A percentile compares a stretch with the other conserved stretches of the same genome.
Evolutionary conservation across 2,113 vertebrate genomes (phyloP).

Genomic region (Hippoglossus stenolepis): DNA sequence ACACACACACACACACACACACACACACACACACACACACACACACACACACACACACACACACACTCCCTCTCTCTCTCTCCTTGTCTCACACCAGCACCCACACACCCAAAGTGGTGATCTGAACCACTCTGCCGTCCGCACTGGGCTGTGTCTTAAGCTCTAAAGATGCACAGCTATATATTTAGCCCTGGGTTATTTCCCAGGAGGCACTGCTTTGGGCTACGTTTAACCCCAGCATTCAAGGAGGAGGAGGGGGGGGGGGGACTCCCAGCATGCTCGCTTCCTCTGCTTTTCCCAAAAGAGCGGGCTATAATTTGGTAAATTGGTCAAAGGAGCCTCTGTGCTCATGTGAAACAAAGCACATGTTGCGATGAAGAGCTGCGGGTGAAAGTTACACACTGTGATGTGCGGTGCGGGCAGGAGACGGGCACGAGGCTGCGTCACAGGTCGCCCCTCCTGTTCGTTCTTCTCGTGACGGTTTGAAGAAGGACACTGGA

Average conservation of each 20-base stretch:
- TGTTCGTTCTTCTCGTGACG: conserved; percentile 2
- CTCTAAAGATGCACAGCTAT: conserved; percentile 63
- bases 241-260: background rate
- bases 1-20: background rate
- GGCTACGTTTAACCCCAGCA: conserved; percentile 52
- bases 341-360: conserved; percentile 64
- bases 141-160: conserved; percentile 51
- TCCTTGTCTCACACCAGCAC: conserved; percentile 41
- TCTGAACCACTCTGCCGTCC: conserved; percentile 49
- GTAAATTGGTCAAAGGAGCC: conserved; percentile 57
- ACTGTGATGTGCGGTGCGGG: conserved; percentile 1
- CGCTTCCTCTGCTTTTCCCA: conserved; percentile 46
- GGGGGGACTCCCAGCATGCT: conserved; percentile 66
- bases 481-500: conserved; percentile 8
- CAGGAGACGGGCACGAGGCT: conserved; percentile 16
- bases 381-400: conserved; percentile 17
- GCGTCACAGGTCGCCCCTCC: background rate
- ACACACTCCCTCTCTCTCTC: background rate
- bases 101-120: conserved; percentile 49
- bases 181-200: conserved; percentile 79
- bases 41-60: background rate
- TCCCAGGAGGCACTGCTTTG: conserved; percentile 57
- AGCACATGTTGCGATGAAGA: conserved; percentile 51
- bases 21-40: background rate
- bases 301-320: conserved; percentile 68